phyloP scores from a whole-genome alignment of 2,888 invertebrate genomes.

The Pyrgus malvae region DNA sequence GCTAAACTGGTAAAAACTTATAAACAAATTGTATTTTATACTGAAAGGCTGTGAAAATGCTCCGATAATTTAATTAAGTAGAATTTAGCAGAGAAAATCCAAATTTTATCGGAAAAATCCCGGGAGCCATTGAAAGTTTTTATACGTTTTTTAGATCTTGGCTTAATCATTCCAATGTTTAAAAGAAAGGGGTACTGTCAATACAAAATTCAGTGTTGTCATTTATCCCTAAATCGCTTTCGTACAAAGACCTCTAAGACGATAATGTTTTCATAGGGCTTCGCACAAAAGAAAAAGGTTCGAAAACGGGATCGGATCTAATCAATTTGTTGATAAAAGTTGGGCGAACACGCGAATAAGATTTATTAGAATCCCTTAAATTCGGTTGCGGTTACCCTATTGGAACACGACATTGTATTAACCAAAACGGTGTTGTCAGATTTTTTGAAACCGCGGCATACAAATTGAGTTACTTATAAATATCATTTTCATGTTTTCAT shows the following conservation, averaged over 20 bases:
- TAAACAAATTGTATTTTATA: too few relatives aligned
- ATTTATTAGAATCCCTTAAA: conserved; percentile 12
- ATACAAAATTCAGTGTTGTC: conserved; percentile 5
- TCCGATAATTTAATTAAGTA: too few relatives aligned
- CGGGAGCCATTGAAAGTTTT: too few relatives aligned
- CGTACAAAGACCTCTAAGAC: conserved; percentile 17
- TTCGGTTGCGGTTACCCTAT: not conserved
- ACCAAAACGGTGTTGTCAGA: too few relatives aligned
- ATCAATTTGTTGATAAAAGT: conserved; percentile 23
- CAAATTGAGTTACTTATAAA: too few relatives aligned
- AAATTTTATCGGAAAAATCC: too few relatives aligned
- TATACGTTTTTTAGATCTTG: not conserved
- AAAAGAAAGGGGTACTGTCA: conserved; percentile 6
- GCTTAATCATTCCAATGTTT: not conserved
- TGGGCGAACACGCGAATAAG: not conserved
- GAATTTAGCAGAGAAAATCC: too few relatives aligned
- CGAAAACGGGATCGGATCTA: conserved; percentile 9
- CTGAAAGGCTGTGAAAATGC: too few relatives aligned
- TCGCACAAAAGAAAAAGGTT: conserved; percentile 21
- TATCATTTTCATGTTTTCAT: too few relatives aligned
- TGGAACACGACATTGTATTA: too few relatives aligned
- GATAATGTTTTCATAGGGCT: conserved; percentile 24
- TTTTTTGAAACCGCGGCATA: too few relatives aligned
- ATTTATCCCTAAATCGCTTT: conserved; percentile 12
- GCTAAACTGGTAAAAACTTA: too few relatives aligned